Conservation (phyloP, 2,113 vertebrate species). For the Phrynocephalus versicolor region DNA sequence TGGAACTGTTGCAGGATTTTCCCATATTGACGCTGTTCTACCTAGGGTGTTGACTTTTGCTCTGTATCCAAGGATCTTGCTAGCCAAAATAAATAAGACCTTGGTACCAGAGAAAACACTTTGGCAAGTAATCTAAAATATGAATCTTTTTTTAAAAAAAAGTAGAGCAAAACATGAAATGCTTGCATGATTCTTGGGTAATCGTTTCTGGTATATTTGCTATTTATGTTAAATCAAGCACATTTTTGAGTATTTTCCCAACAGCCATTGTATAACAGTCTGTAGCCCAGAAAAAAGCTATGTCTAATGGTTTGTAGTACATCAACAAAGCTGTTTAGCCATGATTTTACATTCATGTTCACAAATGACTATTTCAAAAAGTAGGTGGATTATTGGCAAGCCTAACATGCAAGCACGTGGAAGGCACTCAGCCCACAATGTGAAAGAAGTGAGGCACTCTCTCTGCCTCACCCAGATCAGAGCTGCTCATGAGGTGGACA, state of each 20-base stretch:
- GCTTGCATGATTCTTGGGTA: neutral
- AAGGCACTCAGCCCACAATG: too few relatives aligned
- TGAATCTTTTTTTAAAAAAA: neutral
- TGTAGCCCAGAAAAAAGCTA: neutral
- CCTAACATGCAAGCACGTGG: too few relatives aligned
- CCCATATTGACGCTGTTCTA: neutral
- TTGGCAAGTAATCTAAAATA: conserved; percentile 1
- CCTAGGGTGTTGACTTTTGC: neutral
- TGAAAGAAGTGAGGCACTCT: too few relatives aligned
- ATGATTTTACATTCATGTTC: neutral
- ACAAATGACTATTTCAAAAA: neutral
- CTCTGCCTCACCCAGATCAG: too few relatives aligned
- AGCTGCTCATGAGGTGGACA: too few relatives aligned
- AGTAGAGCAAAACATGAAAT: neutral
- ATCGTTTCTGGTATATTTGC: neutral
- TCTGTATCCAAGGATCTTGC: neutral
- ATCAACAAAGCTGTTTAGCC: neutral
- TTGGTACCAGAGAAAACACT: conserved; percentile 8
- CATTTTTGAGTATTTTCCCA: neutral
- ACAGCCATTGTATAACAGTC: neutral
- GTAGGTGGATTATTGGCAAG: neutral
- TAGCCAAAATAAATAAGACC: conserved; percentile 26
- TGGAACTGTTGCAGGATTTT: neutral
- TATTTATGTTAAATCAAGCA: neutral
- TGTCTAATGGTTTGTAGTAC: neutral